Base-by-base conservation (phyloP, 2,888 invertebrate genomes). In the Drosophila mimetica region DNA sequence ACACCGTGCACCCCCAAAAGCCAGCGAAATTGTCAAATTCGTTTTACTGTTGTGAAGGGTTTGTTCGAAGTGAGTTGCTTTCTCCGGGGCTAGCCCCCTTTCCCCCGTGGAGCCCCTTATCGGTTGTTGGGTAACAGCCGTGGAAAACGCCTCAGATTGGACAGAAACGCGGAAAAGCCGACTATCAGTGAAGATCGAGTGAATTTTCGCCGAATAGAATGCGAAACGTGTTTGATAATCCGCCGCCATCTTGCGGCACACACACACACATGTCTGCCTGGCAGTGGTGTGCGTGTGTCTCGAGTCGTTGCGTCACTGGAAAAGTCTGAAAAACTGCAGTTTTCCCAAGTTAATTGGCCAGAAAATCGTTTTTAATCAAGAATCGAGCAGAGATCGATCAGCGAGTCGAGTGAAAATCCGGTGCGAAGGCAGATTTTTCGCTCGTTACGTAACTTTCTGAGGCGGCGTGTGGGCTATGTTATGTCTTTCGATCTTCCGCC, bases 31-130 rank as follows among this genome's bases (percentile, higher is more conserved):
- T 28, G 46, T 46, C 46, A 46, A 46, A 46, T 30, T 46, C 46
- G 46, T 46, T 46, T 46, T 46, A 46, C 46, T 46, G 46, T 46
- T 91, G 91, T 86, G 90, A 90, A 91, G 91, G 91, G 91, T 91
- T 90, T 86, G 90, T 90, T 90, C 88, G 88, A 91, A 90, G 91
- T 91, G 91, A 91, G 91, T 91, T 86, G 60, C 11, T 30, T 18
- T 46, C 13, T 46, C 57, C 57, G 60, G 37, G 30, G 20, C 8
- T 28, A 14, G 4, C n/a, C 69, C 74, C 67, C 25, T 4, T 1
- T 1, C 25, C 66, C 71, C 46, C 59, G 48, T 32, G 77, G 74
- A 77, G 76, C 44, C 44, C 44, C 44, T 28, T 28, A 69, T 52
- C 20, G 16, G 7, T 77, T 78, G 79, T 90, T 90, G 74, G 84